Conservation (phyloP, 2,888 invertebrate genomes). For the Crocallis elinguaria region DNA sequence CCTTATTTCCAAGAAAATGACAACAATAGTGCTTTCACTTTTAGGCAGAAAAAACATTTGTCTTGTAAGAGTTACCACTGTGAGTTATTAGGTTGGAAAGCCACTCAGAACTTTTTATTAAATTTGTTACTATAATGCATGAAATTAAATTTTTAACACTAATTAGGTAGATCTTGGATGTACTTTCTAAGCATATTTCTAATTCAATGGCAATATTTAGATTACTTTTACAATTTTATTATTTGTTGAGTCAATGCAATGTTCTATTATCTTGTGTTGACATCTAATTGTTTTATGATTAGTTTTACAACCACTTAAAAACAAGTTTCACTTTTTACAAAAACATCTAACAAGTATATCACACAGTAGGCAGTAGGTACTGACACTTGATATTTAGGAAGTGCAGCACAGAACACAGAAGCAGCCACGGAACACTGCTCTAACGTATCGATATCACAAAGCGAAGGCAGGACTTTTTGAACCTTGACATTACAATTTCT, state of each 20-base stretch:
- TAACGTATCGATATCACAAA: slow-evolving; percentile 29
- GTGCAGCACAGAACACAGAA: slow-evolving; percentile 6
- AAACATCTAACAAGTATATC: too few species aligned
- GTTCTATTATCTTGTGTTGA: too few species aligned
- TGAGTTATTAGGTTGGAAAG: slow-evolving; percentile 2
- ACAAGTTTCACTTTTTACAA: too few species aligned
- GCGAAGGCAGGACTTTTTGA: slow-evolving; percentile 30
- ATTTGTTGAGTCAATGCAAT: too few species aligned
- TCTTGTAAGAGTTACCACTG: not conserved
- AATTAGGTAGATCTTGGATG: not conserved
- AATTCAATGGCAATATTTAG: not conserved
- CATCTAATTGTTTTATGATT: too few species aligned
- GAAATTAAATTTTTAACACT: not conserved
- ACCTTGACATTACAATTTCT: slow-evolving; percentile 63
- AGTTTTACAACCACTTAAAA: too few species aligned
- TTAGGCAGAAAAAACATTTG: slow-evolving; percentile 31
- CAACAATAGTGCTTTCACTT: slow-evolving; percentile 34
- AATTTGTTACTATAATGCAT: not conserved
- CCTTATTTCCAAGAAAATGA: slow-evolving; percentile 1
- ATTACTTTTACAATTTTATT: not conserved
- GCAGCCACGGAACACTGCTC: slow-evolving; percentile 15
- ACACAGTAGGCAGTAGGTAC: not conserved
- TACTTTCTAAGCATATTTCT: not conserved
- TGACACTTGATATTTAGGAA: slow-evolving; percentile 26
- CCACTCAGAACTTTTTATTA: not conserved